Evolutionary conservation across 2,113 vertebrate species (phyloP).

Genomic region (Cyanistes caeruleus): DNA sequence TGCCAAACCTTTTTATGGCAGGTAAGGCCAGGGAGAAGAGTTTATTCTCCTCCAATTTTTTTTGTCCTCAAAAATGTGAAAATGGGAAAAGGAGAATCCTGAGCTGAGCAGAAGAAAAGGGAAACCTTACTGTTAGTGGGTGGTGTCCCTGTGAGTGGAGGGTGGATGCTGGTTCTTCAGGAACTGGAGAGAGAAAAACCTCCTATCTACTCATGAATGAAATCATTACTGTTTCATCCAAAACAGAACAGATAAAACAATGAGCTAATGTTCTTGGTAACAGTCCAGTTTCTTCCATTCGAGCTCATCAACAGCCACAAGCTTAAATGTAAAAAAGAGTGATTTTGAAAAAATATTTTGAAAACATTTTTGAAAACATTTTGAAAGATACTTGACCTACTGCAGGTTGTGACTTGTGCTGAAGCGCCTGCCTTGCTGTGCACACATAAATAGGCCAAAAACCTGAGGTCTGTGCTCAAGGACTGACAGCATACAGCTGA

Average conservation of each 20-base stretch:
- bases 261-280: not conserved
- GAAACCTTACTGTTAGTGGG: not conserved
- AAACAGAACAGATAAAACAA: not conserved
- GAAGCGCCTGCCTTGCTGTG: not conserved
- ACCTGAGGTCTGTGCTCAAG: not conserved
- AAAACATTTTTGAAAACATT: not conserved
- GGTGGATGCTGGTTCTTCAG: not conserved
- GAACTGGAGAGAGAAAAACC: not conserved
- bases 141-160: not conserved
- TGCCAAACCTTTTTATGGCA: not conserved
- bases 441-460: not conserved
- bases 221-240: not conserved
- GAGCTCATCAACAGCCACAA: not conserved
- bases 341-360: not conserved
- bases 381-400: not conserved
- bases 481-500: not conserved
- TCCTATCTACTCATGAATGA: not conserved
- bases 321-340: not conserved
- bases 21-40: not conserved
- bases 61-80: not conserved
- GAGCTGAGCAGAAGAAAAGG: constrained; percentile 8
- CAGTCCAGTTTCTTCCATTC: not conserved
- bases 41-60: not conserved
- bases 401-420: not conserved
- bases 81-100: constrained; percentile 31